Conservation (phyloP, 2,113 vertebrate genomes). For the Campylomormyrus numenius region DNA sequence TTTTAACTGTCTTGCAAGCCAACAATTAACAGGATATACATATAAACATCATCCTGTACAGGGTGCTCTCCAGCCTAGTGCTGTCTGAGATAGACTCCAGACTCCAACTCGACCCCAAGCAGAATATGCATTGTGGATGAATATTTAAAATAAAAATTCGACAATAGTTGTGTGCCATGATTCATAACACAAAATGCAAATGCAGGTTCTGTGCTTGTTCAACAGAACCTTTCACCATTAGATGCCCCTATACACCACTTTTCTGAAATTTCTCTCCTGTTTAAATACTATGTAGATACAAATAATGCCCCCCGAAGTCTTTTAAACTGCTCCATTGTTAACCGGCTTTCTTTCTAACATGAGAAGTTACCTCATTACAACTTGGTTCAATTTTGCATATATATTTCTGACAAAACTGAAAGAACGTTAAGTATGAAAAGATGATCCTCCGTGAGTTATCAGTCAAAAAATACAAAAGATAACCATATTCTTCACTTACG, state of each 20-base stretch:
- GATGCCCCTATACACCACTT: neutral
- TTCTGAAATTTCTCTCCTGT: neutral
- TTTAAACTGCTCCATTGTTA: neutral
- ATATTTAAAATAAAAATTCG: neutral
- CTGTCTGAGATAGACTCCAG: neutral
- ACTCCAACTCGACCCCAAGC: neutral
- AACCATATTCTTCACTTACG: neutral
- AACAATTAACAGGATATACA: neutral
- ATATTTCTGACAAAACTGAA: neutral
- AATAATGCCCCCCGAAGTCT: neutral
- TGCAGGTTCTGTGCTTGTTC: neutral
- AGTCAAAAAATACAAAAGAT: neutral
- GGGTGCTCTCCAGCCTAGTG: neutral
- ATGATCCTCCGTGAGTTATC: neutral
- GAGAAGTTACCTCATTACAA: neutral
- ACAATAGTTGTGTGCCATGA: neutral
- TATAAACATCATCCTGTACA: neutral
- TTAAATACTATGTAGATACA: neutral
- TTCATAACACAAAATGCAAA: neutral
- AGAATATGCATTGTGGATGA: neutral
- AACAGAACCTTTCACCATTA: neutral
- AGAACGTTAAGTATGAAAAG: neutral
- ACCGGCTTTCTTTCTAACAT: neutral
- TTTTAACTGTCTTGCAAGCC: neutral
- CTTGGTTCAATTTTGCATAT: neutral